Conservation (phyloP, 2,113 vertebrate species). For the Sus scrofa region T2T-Sscrofa CM000826.6:136831001-136831500, state of each 20-base stretch:
- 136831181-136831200: too few species aligned
- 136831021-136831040: too few species aligned
- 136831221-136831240: not conserved
- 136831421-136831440: not conserved
- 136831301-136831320: accelerated
- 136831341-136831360: not conserved
- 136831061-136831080: too few species aligned
- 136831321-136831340: not conserved
- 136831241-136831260: not conserved
- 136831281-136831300: not conserved
- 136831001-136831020: too few species aligned
- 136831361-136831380: not conserved
- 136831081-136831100: too few species aligned
- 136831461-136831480: not conserved
- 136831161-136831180: too few species aligned
- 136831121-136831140: too few species aligned
- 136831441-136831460: not conserved
- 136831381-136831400: not conserved
- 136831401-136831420: not conserved
- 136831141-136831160: too few species aligned
- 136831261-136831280: not conserved
- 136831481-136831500: not conserved
- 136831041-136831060: too few species aligned
- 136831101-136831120: too few species aligned
- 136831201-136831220: too few species aligned